Evolutionary conservation across 2,113 vertebrate species (phyloP), one percentile per base, ranked within the genome.

Genomic region (Lipophrys pholis): DNA sequence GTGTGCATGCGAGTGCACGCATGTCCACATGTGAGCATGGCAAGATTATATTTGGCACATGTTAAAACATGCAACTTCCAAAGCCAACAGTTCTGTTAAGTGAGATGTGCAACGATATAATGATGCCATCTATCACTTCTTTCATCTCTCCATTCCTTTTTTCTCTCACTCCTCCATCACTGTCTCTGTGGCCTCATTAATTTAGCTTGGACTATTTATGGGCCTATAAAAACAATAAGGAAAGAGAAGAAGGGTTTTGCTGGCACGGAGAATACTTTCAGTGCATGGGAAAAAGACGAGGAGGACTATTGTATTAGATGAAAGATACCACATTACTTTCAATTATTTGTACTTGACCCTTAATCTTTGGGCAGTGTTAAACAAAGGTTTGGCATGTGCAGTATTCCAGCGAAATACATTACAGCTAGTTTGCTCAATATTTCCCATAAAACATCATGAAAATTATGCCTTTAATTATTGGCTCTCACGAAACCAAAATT

Each of bases 111-210:
- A 69, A 70, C 48, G 55, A 65, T 87, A 81, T 91, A 93, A 92
- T 90, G 91, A 90, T 86, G 86, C 90, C 87, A 92, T 93, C 90
- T 90, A 92, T 94, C 92, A 92, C 78, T 80, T 71, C 84, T 86
- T 90, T 86, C 81, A 83, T 89, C 86, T 89, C 78, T 72, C 78
- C 81, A 80, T 90, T 80, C 75, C 75, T 87, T 83, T 56, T 85
- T 87, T 72, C 88, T 78, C 80, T 72, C 72, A 81, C 83, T 83
- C 78, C 65, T 87, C 83, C 79, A 83, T 91, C 85, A 85, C 41
- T 74, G 65, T 90, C 86, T 86, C 84, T 67, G 73, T 69, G 87
- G 88, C 78, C 90, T 91, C 87, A 86, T 89, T 89, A 85, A 92
- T 92, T 89, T 91, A 80, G 78, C 64, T 58, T 45, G 69, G 76